phyloP scores from a whole-genome alignment of 2,113 vertebrate species.

The Bos taurus region DNA sequence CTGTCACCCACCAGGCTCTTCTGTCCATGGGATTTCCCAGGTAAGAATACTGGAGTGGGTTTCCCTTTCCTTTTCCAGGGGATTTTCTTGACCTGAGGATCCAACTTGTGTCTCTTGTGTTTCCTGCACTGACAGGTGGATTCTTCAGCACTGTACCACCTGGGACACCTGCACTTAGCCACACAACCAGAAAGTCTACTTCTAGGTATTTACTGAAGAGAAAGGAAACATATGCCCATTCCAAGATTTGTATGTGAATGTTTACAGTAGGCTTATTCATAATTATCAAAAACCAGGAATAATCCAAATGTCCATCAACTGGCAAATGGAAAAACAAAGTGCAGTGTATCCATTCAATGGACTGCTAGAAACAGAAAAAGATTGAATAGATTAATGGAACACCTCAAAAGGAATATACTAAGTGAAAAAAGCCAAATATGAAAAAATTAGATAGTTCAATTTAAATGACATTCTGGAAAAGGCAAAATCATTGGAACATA shows the following conservation, averaged over 20 bases:
- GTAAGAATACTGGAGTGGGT: no score
- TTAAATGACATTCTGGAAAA: background rate
- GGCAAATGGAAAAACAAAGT: background rate
- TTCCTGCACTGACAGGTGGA: no score
- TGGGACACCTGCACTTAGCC: background rate
- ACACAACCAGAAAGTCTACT: background rate
- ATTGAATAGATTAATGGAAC: background rate
- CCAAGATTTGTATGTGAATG: background rate
- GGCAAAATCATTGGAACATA: background rate
- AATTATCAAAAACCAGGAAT: background rate
- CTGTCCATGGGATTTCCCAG: no score
- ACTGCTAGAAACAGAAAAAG: background rate
- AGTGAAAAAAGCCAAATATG: background rate
- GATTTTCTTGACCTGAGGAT: no score
- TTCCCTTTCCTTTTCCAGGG: no score
- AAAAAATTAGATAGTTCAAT: background rate
- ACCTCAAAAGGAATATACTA: background rate
- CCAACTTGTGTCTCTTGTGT: no score
- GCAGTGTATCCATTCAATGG: background rate
- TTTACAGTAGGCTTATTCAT: background rate
- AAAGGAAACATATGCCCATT: background rate
- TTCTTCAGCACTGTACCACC: no score
- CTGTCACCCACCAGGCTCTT: no score
- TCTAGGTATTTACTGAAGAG: background rate
- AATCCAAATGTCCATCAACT: background rate